Evolutionary conservation across 30 jellyfish, hydroid and myxozoan genomes (phyloP).

Genomic region (Pseudorhiza aurosa): DNA sequence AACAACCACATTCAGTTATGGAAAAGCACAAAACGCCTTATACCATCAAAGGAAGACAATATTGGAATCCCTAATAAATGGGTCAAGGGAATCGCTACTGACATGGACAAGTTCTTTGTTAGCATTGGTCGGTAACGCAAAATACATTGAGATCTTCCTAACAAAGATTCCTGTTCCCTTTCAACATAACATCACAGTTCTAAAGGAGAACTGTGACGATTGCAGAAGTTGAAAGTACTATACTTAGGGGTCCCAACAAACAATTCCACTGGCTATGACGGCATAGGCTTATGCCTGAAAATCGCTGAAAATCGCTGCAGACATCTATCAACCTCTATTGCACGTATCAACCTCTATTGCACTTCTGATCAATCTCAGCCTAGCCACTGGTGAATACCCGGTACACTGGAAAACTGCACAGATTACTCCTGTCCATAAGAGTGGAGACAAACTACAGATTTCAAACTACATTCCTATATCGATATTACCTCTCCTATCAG

Average conservation of each 20-base stretch:
- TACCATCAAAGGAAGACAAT: constrained; percentile 16
- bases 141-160: too few relatives aligned
- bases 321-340: neutral
- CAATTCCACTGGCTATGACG: constrained; percentile 32
- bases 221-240: constrained; percentile 29
- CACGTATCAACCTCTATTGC: constrained; percentile 22
- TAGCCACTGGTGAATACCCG: constrained; percentile 31
- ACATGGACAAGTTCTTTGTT: constrained; percentile 11
- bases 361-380: constrained; percentile 35
- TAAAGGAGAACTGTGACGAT: neutral
- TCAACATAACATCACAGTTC: too few relatives aligned
- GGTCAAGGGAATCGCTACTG: constrained; percentile 12
- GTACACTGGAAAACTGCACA: constrained; percentile 10
- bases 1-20: constrained; percentile 20
- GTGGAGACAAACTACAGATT: constrained; percentile 23
- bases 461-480: constrained; percentile 7
- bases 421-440: constrained; percentile 5
- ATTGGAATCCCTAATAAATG: constrained; percentile 14
- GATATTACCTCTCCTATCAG: constrained; percentile 18
- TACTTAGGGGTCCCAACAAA: constrained; percentile 21
- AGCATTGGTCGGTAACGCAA: constrained; percentile 2
- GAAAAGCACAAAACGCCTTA: constrained; percentile 19
- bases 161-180: too few relatives aligned
- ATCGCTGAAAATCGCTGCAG: constrained; percentile 25
- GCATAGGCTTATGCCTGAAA: constrained; percentile 14